phyloP scores from a whole-genome alignment of 2,797 vertebrate species.

The Pterois miles region DNA sequence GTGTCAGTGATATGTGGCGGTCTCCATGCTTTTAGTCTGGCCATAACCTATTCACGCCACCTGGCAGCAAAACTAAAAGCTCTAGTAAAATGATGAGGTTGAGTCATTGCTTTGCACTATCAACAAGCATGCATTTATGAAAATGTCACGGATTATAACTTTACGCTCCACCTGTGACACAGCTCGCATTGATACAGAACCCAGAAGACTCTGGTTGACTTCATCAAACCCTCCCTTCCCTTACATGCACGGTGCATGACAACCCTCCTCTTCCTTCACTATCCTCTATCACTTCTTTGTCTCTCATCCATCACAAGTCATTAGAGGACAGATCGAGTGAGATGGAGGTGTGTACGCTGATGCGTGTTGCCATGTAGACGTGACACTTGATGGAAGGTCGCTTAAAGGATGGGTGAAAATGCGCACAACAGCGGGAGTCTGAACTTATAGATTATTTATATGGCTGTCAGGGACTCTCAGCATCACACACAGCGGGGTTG shows the following conservation, averaged over 20 bases:
- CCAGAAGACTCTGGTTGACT: not conserved
- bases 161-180: not conserved
- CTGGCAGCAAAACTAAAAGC: not conserved
- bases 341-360: slow-evolving; percentile 20
- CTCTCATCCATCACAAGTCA: slow-evolving; percentile 24
- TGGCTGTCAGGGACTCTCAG: slow-evolving; percentile 79
- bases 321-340: not conserved
- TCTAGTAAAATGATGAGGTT: not conserved
- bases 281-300: not conserved
- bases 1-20: not conserved
- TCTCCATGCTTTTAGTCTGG: not conserved
- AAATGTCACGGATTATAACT: slow-evolving; percentile 7
- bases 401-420: slow-evolving; percentile 46
- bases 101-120: not conserved
- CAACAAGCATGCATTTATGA: not conserved
- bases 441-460: slow-evolving; percentile 85
- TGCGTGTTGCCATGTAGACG: slow-evolving; percentile 25
- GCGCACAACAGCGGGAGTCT: slow-evolving; percentile 35
- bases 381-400: slow-evolving; percentile 58
- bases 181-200: not conserved
- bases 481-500: slow-evolving; percentile 66
- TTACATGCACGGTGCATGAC: slow-evolving; percentile 16
- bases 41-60: not conserved
- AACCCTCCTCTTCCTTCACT: not conserved
- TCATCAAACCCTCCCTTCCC: slow-evolving; percentile 3